Conservation (phyloP, 2,797 vertebrate species). For the Aulostomus chinensis region DNA sequence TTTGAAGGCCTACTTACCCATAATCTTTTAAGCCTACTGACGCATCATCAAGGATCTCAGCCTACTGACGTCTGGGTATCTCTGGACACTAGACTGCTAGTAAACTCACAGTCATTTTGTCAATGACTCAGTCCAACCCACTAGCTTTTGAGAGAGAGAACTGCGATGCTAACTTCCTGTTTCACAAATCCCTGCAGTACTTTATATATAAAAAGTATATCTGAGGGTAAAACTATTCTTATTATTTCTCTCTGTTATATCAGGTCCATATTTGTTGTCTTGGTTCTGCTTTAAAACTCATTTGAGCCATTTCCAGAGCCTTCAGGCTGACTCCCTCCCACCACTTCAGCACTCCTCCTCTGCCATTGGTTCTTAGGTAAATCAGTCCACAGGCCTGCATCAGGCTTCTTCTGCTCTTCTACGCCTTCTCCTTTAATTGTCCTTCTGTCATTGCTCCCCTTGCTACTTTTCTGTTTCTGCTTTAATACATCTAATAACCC, state of each 20-base stretch:
- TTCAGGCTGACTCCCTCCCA: conserved; percentile 12
- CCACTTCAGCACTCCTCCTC: neutral
- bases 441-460: conserved; percentile 15
- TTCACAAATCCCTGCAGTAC: too few relatives aligned
- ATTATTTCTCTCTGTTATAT: neutral
- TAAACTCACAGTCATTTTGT: too few relatives aligned
- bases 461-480: conserved; percentile 32
- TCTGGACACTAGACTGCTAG: too few relatives aligned
- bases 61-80: too few relatives aligned
- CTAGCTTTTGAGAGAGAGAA: too few relatives aligned
- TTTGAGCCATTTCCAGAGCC: conserved; percentile 23
- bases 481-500: conserved; percentile 48
- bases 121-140: too few relatives aligned
- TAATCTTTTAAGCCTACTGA: too few relatives aligned
- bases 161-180: too few relatives aligned
- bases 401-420: conserved; percentile 51
- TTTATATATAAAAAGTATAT: too few relatives aligned
- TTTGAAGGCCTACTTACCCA: neutral
- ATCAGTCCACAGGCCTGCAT: conserved; percentile 47
- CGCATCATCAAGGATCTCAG: too few relatives aligned
- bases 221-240: too few relatives aligned
- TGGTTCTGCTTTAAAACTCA: conserved; percentile 22
- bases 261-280: conserved; percentile 11
- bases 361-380: conserved; percentile 32
- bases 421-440: conserved; percentile 19